These are phyloP conservation scores for Camptogramma bilineatum DNA, from an alignment of 2,888 invertebrate species.

Conservation along the genomic window DNA sequence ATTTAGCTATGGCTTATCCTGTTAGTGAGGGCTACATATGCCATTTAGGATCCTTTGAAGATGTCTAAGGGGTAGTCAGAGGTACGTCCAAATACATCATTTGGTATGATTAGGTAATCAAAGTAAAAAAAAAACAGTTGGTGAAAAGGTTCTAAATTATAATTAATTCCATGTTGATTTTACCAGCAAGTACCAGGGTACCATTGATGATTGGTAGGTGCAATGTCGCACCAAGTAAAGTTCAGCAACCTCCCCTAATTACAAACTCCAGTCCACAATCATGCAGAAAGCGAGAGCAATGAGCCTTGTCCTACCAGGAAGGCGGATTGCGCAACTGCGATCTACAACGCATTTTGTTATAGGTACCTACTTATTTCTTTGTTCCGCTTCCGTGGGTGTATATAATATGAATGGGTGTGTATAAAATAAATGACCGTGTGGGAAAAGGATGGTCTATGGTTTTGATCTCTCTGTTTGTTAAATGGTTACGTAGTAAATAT, in stretches of 20 bases:
- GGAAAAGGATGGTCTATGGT: neutral
- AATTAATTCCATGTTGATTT: too few species aligned
- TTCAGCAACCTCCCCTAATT: constrained; percentile 45
- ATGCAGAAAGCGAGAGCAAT: constrained; percentile 55
- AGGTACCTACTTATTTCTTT: constrained; percentile 16
- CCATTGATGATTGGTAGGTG: neutral
- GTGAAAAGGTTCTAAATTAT: too few species aligned
- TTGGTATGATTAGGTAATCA: too few species aligned
- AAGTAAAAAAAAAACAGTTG: neutral
- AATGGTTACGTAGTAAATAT: too few species aligned
- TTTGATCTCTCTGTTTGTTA: neutral
- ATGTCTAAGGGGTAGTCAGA: too few species aligned
- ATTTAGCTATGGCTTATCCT: too few species aligned
- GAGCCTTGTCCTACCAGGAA: constrained; percentile 49
- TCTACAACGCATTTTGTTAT: constrained; percentile 27
- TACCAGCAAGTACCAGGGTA: too few species aligned
- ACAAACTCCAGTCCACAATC: constrained; percentile 47
- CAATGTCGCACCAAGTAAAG: constrained; percentile 21
- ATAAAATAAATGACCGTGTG: constrained; percentile 1
- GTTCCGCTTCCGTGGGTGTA: constrained; percentile 28
- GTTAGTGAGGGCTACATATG: too few species aligned
- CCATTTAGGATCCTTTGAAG: too few species aligned
- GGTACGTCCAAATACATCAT: too few species aligned
- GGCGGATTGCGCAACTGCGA: constrained; percentile 21
- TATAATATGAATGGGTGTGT: neutral